Evolutionary conservation across 2,888 invertebrate genomes (phyloP).

Genomic region (Eilema depressum): DNA sequence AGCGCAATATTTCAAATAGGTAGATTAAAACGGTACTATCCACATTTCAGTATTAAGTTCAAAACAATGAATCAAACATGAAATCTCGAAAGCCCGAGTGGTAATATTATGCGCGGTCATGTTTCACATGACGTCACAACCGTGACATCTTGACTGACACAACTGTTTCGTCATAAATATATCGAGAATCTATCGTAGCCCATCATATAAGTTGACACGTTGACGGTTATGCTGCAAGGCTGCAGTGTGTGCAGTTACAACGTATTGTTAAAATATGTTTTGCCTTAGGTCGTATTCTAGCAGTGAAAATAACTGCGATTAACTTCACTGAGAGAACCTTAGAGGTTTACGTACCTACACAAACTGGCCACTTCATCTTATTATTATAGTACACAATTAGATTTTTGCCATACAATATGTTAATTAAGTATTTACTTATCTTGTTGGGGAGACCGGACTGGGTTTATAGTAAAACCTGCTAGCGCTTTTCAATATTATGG

Average conservation of each 20-base stretch:
- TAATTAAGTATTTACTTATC: too few species aligned
- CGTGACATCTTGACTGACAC: slow-evolving; percentile 9
- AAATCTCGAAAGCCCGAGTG: not conserved
- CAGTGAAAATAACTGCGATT: not conserved
- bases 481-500: not conserved
- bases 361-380: too few species aligned
- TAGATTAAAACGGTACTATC: not conserved
- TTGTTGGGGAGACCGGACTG: too few species aligned
- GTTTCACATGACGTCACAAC: slow-evolving; percentile 11
- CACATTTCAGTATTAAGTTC: not conserved
- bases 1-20: not conserved
- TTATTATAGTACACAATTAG: too few species aligned
- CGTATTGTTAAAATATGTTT: not conserved
- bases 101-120: slow-evolving; percentile 14
- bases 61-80: not conserved
- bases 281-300: slow-evolving; percentile 8
- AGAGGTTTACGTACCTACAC: too few species aligned
- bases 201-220: slow-evolving; percentile 3
- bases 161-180: slow-evolving; percentile 7
- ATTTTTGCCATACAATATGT: too few species aligned
- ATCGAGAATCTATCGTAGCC: slow-evolving; percentile 16
- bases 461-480: too few species aligned
- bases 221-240: slow-evolving; percentile 3
- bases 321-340: not conserved
- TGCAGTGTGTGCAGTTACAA: not conserved